Percentiles rank a stretch among this genome's conserved stretches.
Evolutionary conservation across 2,797 vertebrate species (phyloP).

Genomic region (Protonibea diacanthus): DNA sequence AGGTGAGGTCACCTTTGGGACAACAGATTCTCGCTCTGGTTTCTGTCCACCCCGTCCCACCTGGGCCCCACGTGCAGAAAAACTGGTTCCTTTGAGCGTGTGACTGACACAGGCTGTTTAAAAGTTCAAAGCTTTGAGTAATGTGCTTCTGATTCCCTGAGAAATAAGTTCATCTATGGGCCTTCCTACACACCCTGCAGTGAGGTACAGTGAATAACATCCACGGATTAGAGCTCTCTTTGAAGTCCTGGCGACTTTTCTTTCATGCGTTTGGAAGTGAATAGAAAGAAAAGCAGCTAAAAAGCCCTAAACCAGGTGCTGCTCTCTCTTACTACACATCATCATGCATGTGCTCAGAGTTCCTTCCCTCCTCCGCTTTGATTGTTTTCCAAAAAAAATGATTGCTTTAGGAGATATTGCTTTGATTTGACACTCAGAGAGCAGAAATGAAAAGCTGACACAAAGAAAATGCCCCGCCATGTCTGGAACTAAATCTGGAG

Average conservation of each 20-base stretch:
- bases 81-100: slow-evolving; percentile 56
- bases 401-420: slow-evolving; percentile 22
- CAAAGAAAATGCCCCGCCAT: slow-evolving; percentile 16
- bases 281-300: slow-evolving; percentile 33
- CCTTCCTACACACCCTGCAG: slow-evolving; percentile 30
- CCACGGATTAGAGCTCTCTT: slow-evolving; percentile 60
- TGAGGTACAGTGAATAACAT: slow-evolving; percentile 46
- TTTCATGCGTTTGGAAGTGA: slow-evolving; percentile 49
- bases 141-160: slow-evolving; percentile 52
- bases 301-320: slow-evolving; percentile 51
- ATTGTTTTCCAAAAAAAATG: slow-evolving; percentile 38
- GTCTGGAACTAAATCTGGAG: slow-evolving; percentile 55
- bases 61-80: slow-evolving; percentile 60
- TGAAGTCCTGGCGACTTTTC: slow-evolving; percentile 55
- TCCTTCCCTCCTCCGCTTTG: slow-evolving; percentile 30
- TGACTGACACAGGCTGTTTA: slow-evolving; percentile 36
- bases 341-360: slow-evolving; percentile 18
- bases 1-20: slow-evolving; percentile 58
- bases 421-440: slow-evolving; percentile 38
- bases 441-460: slow-evolving; percentile 29
- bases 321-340: slow-evolving; percentile 16
- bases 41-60: slow-evolving; percentile 47
- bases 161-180: slow-evolving; percentile 45
- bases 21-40: slow-evolving; percentile 44
- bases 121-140: slow-evolving; percentile 69